Evolutionary conservation across 1,140 invertebrate genomes (phyloP), one percentile per base, ranked within the genome.

Genomic region (Bombus difficillimus): DNA sequence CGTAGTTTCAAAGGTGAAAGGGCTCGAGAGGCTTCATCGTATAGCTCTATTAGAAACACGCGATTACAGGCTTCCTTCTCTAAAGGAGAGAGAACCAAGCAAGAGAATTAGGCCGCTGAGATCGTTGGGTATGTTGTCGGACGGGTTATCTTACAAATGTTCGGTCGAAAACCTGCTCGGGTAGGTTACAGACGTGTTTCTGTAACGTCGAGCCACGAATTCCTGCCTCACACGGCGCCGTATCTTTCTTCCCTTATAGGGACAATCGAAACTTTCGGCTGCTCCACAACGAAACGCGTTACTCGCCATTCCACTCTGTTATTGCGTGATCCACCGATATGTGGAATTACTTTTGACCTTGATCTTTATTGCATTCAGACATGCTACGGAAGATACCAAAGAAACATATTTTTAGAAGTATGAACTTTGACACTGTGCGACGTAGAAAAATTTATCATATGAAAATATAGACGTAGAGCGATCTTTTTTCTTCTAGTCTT

Each of bases 141-240:
- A 91, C 90, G 87, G 87, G 90, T 91, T 91, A 91, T 91, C 90
- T 91, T 86, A 91, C 90, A 91, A 91, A 91, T 91, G 90, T 91
- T 91, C 87, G 78, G 69, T 85, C 78, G 81, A 90, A 91, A 91
- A 91, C 90, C 90, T 91, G 90, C 85, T 72, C 82, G 81, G 90
- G 77, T 91, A 87, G 89, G 81, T 91, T 91, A 91, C 87, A 91
- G 86, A 87, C 89, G 89, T 91, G 87, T 91, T 89, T 91, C 90
- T 90, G 83, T 90, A 91, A 91, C 87, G 89, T 90, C 84, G 79
- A 86, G 28, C 78, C 89, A 87, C 89, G 83, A 91, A 91, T 91
- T 91, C 89, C 83, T 89, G 89, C 89, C 89, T 90, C 89, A 90
- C 89, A 82, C 79, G 78, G 86, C 81, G 86, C 47, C 59, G 34